Evolutionary conservation across 2,113 vertebrate genomes (phyloP).

Genomic region (Cygnus buccinator): DNA sequence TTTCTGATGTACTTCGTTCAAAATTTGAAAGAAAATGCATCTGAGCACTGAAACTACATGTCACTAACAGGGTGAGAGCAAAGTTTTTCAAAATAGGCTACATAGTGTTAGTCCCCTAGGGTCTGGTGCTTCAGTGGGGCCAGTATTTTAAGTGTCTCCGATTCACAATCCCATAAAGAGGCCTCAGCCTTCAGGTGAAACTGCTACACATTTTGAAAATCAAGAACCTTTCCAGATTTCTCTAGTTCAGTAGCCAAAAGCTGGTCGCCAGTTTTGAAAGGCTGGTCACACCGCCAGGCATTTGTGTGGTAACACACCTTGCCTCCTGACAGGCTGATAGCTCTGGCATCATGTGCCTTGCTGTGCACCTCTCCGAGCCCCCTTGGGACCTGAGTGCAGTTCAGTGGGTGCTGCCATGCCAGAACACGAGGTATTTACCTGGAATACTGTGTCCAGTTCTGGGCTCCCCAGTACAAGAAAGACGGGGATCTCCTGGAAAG

Average conservation of each 20-base stretch:
- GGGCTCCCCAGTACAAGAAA: too few species aligned
- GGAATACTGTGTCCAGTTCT: too few species aligned
- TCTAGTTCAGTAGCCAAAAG: background rate
- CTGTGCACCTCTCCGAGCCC: background rate
- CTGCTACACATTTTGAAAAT: fast-evolving
- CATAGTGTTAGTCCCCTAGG: background rate
- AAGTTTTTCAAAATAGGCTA: background rate
- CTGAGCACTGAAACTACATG: background rate
- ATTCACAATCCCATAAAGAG: background rate
- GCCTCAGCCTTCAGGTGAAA: background rate
- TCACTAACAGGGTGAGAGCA: background rate
- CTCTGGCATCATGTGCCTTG: background rate
- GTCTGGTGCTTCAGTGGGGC: background rate
- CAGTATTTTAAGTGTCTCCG: background rate
- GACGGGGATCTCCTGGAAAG: too few species aligned
- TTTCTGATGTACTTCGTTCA: background rate
- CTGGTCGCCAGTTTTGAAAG: background rate
- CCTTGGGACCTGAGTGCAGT: background rate
- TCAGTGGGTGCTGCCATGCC: fast-evolving
- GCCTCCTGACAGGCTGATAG: background rate
- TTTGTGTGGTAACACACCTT: background rate
- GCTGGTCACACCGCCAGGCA: background rate
- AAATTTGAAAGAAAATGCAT: background rate
- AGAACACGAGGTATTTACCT: background rate
- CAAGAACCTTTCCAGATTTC: background rate